Evolutionary conservation across 2,797 vertebrate genomes (phyloP), one percentile per base, ranked within the genome.

Genomic region (Tenualosa thibaudeaui): DNA sequence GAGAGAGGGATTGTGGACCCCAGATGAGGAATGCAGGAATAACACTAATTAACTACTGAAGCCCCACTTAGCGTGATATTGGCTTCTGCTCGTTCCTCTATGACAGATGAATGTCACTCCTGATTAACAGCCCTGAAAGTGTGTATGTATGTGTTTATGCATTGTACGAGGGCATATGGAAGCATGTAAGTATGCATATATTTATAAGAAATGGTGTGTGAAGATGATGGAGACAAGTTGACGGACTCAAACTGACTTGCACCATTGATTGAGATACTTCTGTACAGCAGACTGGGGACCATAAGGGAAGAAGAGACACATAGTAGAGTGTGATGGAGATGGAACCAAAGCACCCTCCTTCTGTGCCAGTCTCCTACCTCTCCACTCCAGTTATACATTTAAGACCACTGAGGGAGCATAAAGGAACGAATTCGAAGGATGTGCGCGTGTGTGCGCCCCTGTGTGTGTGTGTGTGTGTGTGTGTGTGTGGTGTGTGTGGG

Each of bases 21-120:
- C 81, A 83, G 81, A 84, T 9, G 71, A 43, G 83, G 31, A 40
- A 10, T 10, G 19, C 43, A 84, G 60, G 83, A 84, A 89, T 81
- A 81, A 83, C 82, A 82, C 84, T 81, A 82, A 89, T 90, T 88
- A 86, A 84, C 85, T 82, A 85, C 17, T 84, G 82, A 89, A 86
- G 86, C 26, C 60, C 89, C 89, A 85, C 86, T 89, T 89, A 82
- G 87, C 81, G 78, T 46, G 84, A 75, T 75, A 5, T 13, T 43
- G 13, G 31, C 68, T 17, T 40, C 68, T 19, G 31, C 37, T 75
- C 37, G 19, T 75, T 75, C 13, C 37, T 40, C 15, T 43, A 40
- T 75, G 31, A 24, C 22, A 24, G n/a, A 62, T 62, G 58, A 62
- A 75, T 75, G 68, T 37, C 31, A 15, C n/a, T 10, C 31, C 22